Evolutionary conservation across 2,113 vertebrate genomes (phyloP).

Genomic region (Aix galericulata): DNA sequence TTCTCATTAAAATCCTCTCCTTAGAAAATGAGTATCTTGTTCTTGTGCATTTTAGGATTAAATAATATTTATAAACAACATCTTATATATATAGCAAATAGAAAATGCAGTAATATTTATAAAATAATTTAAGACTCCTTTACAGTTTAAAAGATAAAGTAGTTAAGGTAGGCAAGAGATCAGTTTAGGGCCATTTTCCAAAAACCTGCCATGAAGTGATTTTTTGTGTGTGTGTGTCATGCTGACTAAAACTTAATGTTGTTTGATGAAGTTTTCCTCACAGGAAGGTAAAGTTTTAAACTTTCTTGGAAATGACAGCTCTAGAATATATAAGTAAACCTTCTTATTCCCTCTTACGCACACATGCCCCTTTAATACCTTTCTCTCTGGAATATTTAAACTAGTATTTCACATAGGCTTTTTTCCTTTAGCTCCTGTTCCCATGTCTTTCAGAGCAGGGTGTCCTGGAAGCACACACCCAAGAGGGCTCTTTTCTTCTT

Average conservation of each 20-base stretch:
- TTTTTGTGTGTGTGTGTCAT: not conserved
- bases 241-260: not conserved
- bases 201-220: not conserved
- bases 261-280: not conserved
- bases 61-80: not conserved
- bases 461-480: not conserved
- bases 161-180: not conserved
- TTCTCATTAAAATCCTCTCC: not conserved
- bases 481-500: too few species aligned
- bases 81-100: not conserved
- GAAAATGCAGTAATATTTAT: not conserved
- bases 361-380: accelerated
- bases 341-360: not conserved
- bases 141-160: not conserved
- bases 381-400: not conserved
- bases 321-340: not conserved
- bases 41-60: not conserved
- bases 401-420: not conserved
- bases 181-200: not conserved
- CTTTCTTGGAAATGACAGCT: not conserved
- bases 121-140: not conserved
- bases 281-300: not conserved
- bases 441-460: not conserved
- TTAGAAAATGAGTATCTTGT: not conserved
- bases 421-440: not conserved